Conservation (phyloP, 2,888 invertebrate genomes). For the Stomorhina lunata region DNA sequence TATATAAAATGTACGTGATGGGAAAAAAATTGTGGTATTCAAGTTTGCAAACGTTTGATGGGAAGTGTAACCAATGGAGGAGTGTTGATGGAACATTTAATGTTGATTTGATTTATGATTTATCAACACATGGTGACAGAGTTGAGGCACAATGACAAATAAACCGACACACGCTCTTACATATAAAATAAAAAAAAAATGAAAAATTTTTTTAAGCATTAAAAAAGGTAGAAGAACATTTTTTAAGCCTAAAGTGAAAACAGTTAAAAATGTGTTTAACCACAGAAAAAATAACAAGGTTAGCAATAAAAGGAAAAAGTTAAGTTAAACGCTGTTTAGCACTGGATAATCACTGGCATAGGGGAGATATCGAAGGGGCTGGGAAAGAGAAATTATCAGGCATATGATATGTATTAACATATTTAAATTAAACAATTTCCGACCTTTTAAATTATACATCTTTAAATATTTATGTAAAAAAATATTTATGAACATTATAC, state of each 20-base stretch:
- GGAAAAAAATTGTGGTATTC: not conserved
- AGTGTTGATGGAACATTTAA: conserved; percentile 44
- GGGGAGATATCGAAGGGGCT: not conserved
- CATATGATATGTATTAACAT: no score
- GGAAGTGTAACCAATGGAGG: not conserved
- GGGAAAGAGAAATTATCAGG: not conserved
- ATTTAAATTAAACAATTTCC: not conserved
- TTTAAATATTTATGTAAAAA: not conserved
- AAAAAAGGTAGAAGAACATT: not conserved
- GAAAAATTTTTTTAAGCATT: not conserved
- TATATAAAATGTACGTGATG: conserved; percentile 27
- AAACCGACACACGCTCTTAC: not conserved
- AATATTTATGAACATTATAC: no score
- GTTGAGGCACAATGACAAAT: not conserved
- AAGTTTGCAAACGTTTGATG: not conserved
- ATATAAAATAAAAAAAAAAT: not conserved
- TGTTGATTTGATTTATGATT: conserved; percentile 42
- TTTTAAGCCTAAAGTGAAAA: not conserved
- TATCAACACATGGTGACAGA: conserved; percentile 15
- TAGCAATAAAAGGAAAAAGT: not conserved
- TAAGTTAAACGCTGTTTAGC: not conserved
- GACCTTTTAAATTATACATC: not conserved
- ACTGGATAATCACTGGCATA: not conserved
- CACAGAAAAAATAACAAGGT: not conserved
- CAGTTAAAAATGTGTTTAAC: not conserved